Evolutionary conservation across 2,797 vertebrate species (phyloP).

Genomic region (Phalloptychus januarius): DNA sequence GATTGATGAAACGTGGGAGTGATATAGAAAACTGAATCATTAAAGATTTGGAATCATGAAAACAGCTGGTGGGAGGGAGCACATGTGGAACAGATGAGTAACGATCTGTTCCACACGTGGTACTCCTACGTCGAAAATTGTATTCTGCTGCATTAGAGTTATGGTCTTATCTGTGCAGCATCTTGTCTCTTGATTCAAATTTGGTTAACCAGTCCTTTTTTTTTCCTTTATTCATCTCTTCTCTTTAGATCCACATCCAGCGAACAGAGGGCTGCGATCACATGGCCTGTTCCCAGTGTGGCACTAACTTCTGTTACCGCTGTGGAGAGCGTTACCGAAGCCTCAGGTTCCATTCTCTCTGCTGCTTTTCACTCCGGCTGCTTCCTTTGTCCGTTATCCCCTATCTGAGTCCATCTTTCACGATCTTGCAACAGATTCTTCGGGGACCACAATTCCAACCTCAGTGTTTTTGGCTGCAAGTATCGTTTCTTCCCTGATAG

Average conservation of each 20-base stretch:
- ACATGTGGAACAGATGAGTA: conserved; percentile 20
- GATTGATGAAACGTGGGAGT: conserved; percentile 43
- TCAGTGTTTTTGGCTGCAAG: conserved; percentile 99
- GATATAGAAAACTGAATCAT: conserved; percentile 52
- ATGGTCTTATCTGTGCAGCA: conserved; percentile 24
- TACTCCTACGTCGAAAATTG: conserved; percentile 24
- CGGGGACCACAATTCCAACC: conserved; percentile 98
- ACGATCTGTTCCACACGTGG: background rate
- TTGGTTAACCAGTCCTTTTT: too few species aligned
- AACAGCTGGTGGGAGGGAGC: conserved; percentile 23
- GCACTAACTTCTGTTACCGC: conserved; percentile 99
- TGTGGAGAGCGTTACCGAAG: conserved; percentile 96
- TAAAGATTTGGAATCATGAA: conserved; percentile 43
- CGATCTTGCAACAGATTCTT: conserved; percentile 83
- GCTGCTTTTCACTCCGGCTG: background rate
- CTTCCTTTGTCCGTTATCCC: background rate
- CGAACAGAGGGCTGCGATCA: conserved; percentile 98
- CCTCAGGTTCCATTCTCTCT: conserved; percentile 76
- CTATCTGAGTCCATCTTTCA: conserved; percentile 3
- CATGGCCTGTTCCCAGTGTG: conserved; percentile 97
- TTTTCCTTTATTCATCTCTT: conserved; percentile 1
- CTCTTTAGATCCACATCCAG: conserved; percentile 94
- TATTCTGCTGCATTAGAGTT: conserved; percentile 20
- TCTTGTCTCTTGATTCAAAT: conserved; percentile 46
- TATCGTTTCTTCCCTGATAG: conserved; percentile 97